phyloP scores from a whole-genome alignment of 2,113 vertebrate species.

The Scytalopus superciliaris region DNA sequence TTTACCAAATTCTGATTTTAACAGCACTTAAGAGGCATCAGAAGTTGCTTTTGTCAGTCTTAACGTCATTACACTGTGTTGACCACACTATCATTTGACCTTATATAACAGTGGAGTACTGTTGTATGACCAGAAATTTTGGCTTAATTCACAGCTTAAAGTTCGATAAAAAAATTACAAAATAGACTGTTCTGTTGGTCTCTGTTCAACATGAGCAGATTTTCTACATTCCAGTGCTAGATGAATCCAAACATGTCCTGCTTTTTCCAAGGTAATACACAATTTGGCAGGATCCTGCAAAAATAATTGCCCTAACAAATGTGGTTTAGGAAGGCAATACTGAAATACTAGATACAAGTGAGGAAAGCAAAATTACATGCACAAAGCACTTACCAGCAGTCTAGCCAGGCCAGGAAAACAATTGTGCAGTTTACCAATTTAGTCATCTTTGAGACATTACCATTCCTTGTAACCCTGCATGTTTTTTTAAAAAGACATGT shows the following conservation, averaged over 20 bases:
- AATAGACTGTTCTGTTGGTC: slow-evolving; percentile 1
- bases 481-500: not conserved
- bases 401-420: slow-evolving; percentile 41
- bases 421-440: slow-evolving; percentile 5
- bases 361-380: not conserved
- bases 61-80: not conserved
- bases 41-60: not conserved
- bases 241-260: slow-evolving; percentile 2
- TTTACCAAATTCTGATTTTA: not conserved
- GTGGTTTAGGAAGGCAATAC: slow-evolving; percentile 10
- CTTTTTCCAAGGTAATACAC: not conserved
- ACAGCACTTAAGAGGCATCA: not conserved
- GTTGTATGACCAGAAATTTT: not conserved
- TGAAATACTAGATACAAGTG: not conserved
- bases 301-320: slow-evolving; percentile 36
- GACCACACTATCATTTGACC: not conserved
- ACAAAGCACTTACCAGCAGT: slow-evolving; percentile 43
- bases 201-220: slow-evolving; percentile 10
- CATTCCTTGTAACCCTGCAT: not conserved
- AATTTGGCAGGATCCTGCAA: not conserved
- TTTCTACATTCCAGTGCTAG: slow-evolving; percentile 15
- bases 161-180: slow-evolving; percentile 17
- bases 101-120: not conserved
- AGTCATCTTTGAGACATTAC: not conserved
- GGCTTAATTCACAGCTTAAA: slow-evolving; percentile 42